Percentiles rank a stretch among this genome's conserved stretches.
Evolutionary conservation across 2,888 invertebrate species (phyloP).

Genomic region (Bruchidius siliquastri): DNA sequence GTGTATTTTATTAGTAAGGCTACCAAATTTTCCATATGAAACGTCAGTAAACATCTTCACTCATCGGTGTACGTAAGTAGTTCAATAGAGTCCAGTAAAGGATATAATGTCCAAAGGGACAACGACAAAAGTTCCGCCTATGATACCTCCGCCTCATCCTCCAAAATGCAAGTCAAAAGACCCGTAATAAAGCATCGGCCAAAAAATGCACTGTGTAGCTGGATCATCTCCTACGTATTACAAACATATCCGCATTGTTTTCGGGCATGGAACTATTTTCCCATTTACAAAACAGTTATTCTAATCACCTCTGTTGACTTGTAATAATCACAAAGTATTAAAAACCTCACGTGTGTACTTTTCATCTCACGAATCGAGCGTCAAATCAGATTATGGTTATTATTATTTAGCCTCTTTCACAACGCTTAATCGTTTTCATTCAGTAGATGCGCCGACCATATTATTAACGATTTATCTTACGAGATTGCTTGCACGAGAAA

Average conservation of each 20-base stretch:
- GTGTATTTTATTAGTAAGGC: too few relatives aligned
- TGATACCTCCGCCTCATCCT: too few relatives aligned
- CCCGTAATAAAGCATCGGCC: not conserved
- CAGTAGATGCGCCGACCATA: not conserved
- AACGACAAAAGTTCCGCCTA: too few relatives aligned
- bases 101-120: too few relatives aligned
- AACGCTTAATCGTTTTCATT: not conserved
- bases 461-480: not conserved
- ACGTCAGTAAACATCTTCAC: too few relatives aligned
- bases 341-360: not conserved
- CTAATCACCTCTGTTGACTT: not conserved
- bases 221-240: not conserved
- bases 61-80: too few relatives aligned
- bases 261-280: not conserved
- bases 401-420: not conserved
- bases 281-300: not conserved
- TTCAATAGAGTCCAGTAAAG: too few relatives aligned
- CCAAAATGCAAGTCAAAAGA: not conserved
- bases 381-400: not conserved
- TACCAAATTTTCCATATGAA: too few relatives aligned
- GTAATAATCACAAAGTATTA: not conserved
- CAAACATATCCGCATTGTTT: not conserved
- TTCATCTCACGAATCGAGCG: not conserved
- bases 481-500: not conserved
- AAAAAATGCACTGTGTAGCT: not conserved